phyloP scores from a whole-genome alignment of 2,888 invertebrate genomes.

The Gastrophysa polygoni region DNA sequence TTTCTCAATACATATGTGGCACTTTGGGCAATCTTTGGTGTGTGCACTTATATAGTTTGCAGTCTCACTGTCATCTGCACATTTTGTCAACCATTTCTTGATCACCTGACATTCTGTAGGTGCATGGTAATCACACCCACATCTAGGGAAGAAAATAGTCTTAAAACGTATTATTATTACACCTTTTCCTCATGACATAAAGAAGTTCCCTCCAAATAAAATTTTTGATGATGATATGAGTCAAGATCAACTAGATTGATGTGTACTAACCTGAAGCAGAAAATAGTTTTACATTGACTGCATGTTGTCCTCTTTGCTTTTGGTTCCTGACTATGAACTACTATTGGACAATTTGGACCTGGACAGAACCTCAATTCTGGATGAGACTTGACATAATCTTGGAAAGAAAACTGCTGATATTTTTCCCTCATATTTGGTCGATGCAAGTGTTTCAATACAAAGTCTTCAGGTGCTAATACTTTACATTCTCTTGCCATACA shows the following conservation, averaged over 20 bases:
- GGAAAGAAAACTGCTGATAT: constrained; percentile 95
- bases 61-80: constrained; percentile 99
- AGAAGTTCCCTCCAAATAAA: no score
- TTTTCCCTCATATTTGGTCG: constrained; percentile 85
- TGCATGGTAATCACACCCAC: constrained; percentile 97
- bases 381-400: constrained; percentile 94
- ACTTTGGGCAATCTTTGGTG: constrained; percentile 96
- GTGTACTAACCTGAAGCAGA: constrained; percentile 74
- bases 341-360: constrained; percentile 92
- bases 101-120: constrained; percentile 97
- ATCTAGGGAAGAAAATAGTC: constrained; percentile 60
- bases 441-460: constrained; percentile 84
- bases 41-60: constrained; percentile 99
- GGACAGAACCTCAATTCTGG: constrained; percentile 92
- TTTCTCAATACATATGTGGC: constrained; percentile 99
- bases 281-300: constrained; percentile 83
- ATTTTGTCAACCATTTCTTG: constrained; percentile 98
- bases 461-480: constrained; percentile 94
- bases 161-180: neutral
- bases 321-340: constrained; percentile 83
- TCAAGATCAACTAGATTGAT: no score
- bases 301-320: constrained; percentile 89
- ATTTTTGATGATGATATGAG: no score
- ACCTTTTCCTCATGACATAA: neutral
- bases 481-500: constrained; percentile 97